Percentiles rank a stretch among this genome's conserved stretches.
Evolutionary conservation across 2,888 invertebrate genomes (phyloP).

Genomic region (Osedax frankpressi): DNA sequence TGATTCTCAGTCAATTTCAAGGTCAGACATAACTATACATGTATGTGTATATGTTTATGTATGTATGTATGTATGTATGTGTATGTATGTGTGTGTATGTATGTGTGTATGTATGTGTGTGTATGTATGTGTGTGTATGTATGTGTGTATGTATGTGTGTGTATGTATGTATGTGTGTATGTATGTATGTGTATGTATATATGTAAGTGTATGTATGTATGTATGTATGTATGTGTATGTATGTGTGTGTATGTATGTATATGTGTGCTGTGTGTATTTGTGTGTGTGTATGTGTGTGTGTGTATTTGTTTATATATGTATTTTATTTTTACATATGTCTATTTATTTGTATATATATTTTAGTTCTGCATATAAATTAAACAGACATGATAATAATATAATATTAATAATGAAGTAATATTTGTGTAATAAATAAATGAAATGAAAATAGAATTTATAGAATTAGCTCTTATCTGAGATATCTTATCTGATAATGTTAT

Average conservation of each 20-base stretch:
- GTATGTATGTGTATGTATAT: neutral
- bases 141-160: neutral
- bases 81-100: neutral
- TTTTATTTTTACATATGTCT: too few relatives aligned
- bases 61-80: neutral
- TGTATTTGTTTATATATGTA: neutral
- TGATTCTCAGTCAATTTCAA: conserved; percentile 33
- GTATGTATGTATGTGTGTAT: neutral
- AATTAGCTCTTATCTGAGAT: too few relatives aligned
- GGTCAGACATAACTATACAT: conserved; percentile 26
- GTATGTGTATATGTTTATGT: neutral
- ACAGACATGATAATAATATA: too few relatives aligned
- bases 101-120: neutral
- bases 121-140: neutral
- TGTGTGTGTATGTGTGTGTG: neutral
- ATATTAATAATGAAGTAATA: too few relatives aligned
- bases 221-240: neutral
- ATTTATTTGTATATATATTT: too few relatives aligned
- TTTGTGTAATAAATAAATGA: too few relatives aligned
- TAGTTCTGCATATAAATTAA: too few relatives aligned
- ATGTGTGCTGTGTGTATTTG: neutral
- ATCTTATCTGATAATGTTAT: too few relatives aligned
- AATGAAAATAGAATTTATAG: too few relatives aligned
- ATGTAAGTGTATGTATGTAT: neutral
- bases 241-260: neutral